Base-by-base conservation (phyloP, 2,113 vertebrate species). In the Buteo buteo region DNA sequence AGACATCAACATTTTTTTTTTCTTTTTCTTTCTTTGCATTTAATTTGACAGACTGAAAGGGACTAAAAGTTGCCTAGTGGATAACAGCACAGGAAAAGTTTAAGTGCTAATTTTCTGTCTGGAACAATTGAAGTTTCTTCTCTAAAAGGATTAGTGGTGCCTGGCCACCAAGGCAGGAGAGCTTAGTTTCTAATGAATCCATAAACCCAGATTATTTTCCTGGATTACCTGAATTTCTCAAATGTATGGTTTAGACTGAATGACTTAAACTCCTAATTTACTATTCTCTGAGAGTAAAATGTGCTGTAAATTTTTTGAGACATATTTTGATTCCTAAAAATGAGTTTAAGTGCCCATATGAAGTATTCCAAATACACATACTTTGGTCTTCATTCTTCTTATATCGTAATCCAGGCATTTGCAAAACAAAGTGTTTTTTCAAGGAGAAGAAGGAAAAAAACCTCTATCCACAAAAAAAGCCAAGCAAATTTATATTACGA, bases 151-250 rank as follows among this genome's bases (percentile, higher is more conserved):
- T 76, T 58, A 92, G 13, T 40, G 18, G n/a, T 83, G 42, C 32
- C 82, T 73, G 25, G 32, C 16, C 36, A 82, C 29, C 32, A 83
- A 59, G 16, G 34, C 17, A 4, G n/a, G 17, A 92, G 11, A 64
- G 4, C 9, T 86, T 83, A 77, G 18, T 71, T 92, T 77, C 54
- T 80, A 89, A 95, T 0, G 1, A 93, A 88, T 26, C 31, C 67
- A 70, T 64, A 93, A 90, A 95, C 54, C 45, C 71, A 80, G 54
- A 86, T 96, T 90, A 85, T 82, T 86, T 90, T 92, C 61, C 47
- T 31, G 24, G 44, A 83, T 82, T 80, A 94, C 25, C 12, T 64
- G 44, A 66, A 78, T 83, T 88, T 92, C 47, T 86, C 61, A 84
- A 94, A 81, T 19, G 6, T 25, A 29, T 32, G 31, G 29, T 55